Base-by-base conservation (phyloP, 1,140 invertebrate genomes). In the Latrodectus geometricus region DNA sequence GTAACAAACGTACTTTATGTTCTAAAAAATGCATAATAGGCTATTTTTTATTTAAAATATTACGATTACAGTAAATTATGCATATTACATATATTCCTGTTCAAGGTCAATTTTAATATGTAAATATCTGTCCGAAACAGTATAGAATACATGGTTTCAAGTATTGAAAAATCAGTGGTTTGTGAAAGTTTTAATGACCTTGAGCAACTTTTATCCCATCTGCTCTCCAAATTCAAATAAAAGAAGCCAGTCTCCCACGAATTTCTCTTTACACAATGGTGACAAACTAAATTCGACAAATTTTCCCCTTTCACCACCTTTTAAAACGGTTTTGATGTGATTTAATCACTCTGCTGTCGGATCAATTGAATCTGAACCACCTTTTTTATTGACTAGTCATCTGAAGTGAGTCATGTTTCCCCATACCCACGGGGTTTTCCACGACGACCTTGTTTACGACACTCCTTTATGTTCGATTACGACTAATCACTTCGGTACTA, bases 401-500 rank as follows among this genome's bases (percentile, higher is more conserved):
- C 9, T 15, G n/a, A 23, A 69, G 72, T 74, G 72, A 74, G 23
- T 74, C 72, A 74, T 11, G 72, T 8, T 8, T 20, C 72, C 11
- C 23, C 23, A 11, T 14, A 21, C 23, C 12, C 48, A 50, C 20
- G 72, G 72, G 35, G 21, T 50, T 21, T 49, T 12, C 35, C 61
- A 20, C 21, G 12, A 52, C 68, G n/a, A 11, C 68, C 68, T 69
- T 70, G 49, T 80, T 80, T 80, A 80, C 78, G 78, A 80, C 15
- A n/a, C 23, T 80, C 9, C 49, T 80, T 80, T 70, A 80, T 70
- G 78, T 70, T 70, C 78, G 9, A 70, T 80, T 70, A 80, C 17
- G 50, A 17, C 49, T 80, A 80, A 80, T 80, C 65, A 80, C n/a
- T 52, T 48, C 7, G 9, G 20, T 12, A 49, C 65, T 69, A 50